Evolutionary conservation across 2,113 vertebrate genomes (phyloP).

Genomic region (Menidia beryllina): DNA sequence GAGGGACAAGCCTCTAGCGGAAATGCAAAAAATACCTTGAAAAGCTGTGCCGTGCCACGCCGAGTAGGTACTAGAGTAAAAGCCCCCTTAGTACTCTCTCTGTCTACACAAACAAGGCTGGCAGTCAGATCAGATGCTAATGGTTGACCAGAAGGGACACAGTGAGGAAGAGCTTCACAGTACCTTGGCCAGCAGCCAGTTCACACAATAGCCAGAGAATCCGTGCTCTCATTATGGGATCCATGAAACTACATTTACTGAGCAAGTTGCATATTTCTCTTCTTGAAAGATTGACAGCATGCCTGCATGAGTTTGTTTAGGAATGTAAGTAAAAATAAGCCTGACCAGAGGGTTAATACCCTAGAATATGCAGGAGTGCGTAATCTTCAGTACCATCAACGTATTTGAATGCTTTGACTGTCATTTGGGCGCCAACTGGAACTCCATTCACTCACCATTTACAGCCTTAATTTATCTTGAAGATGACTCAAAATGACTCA

Average conservation of each 20-base stretch:
- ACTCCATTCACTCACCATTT: slow-evolving; percentile 39
- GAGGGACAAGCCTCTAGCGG: no score
- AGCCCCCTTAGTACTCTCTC: no score
- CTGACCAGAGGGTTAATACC: slow-evolving; percentile 23
- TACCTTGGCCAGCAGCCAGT: slow-evolving; percentile 18
- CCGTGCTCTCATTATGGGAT: not conserved
- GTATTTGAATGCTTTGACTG: not conserved
- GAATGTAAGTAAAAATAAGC: slow-evolving; percentile 6
- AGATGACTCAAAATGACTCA: slow-evolving; percentile 3
- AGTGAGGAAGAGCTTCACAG: slow-evolving; percentile 7
- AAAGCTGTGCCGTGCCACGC: not conserved
- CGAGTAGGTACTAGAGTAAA: no score
- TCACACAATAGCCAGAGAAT: slow-evolving; percentile 11
- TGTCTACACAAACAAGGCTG: slow-evolving; percentile 3
- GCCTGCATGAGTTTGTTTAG: not conserved
- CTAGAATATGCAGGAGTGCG: slow-evolving; percentile 39
- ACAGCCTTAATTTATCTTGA: slow-evolving; percentile 17
- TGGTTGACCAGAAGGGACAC: slow-evolving; percentile 6
- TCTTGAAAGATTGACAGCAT: not conserved
- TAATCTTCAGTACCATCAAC: slow-evolving; percentile 20
- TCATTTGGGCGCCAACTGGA: slow-evolving; percentile 33
- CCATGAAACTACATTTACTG: not conserved
- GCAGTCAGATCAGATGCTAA: not conserved
- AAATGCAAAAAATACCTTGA: no score
- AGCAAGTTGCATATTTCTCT: not conserved